Conservation (phyloP, 2,797 vertebrate genomes). For the Hephaestus fuliginosus region DNA sequence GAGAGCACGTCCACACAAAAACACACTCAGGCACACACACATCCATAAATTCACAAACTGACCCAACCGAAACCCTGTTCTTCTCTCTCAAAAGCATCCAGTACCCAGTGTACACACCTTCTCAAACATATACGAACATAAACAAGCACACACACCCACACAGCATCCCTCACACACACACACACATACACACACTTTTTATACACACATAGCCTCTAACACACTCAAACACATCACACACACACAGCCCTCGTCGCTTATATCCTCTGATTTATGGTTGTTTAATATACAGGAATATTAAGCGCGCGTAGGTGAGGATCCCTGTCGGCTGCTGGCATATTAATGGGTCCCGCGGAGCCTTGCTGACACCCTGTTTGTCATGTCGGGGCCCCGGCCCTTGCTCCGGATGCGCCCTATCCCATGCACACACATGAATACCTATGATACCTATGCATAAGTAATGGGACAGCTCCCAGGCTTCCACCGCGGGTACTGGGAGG, state of each 20-base stretch:
- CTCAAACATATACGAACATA: constrained; percentile 44
- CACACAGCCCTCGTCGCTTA: constrained; percentile 71
- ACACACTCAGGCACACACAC: constrained; percentile 37
- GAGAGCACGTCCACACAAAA: constrained; percentile 39
- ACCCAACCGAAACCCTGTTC: constrained; percentile 44
- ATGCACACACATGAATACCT: constrained; percentile 89
- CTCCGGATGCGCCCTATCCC: constrained; percentile 79
- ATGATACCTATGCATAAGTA: constrained; percentile 91
- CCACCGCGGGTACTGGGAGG: constrained; percentile 57
- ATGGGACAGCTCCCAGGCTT: constrained; percentile 80
- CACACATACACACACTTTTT: constrained; percentile 18
- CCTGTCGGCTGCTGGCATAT: constrained; percentile 84
- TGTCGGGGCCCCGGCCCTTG: constrained; percentile 81
- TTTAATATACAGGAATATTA: constrained; percentile 91
- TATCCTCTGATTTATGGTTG: constrained; percentile 87
- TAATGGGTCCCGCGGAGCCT: constrained; percentile 83
- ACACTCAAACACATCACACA: constrained; percentile 40
- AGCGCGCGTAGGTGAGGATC: constrained; percentile 82
- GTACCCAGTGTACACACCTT: constrained; percentile 9
- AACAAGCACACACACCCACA: constrained; percentile 16
- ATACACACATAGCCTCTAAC: constrained; percentile 24
- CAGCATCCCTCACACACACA: constrained; percentile 21
- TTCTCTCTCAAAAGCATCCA: constrained; percentile 49
- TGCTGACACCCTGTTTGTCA: constrained; percentile 89
- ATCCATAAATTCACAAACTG: constrained; percentile 64